Conservation (phyloP, 2,888 invertebrate genomes). For the Laothoe populi region DNA sequence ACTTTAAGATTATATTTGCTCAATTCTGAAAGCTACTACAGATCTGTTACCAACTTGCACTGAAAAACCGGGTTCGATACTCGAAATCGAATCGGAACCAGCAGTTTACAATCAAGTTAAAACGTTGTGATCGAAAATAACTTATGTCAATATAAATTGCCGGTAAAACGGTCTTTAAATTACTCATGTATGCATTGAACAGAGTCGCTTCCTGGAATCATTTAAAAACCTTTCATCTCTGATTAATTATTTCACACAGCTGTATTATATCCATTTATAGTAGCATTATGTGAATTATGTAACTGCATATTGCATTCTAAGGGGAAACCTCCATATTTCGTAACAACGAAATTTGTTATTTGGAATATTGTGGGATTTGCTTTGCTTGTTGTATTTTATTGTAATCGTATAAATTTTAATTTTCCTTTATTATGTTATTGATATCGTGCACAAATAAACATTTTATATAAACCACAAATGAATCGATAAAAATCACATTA, state of each 20-base stretch:
- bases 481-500: no score
- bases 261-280: conserved; percentile 29
- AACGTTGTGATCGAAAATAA: conserved; percentile 33
- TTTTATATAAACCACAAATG: no score
- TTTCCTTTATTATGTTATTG: no score
- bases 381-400: no score
- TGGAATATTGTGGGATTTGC: not conserved
- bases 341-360: not conserved
- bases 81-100: not conserved
- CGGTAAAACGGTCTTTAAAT: conserved; percentile 32
- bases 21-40: not conserved
- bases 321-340: not conserved
- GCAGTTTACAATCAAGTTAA: conserved; percentile 28
- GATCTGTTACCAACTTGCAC: not conserved
- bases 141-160: conserved; percentile 35
- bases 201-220: conserved; percentile 38
- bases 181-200: conserved; percentile 36
- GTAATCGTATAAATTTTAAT: no score
- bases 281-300: not conserved
- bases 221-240: conserved; percentile 47
- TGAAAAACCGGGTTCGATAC: conserved; percentile 4
- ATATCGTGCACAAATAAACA: no score
- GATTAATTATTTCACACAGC: conserved; percentile 49
- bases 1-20: no score
- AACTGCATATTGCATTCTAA: conserved; percentile 11